These are phyloP conservation scores for Glaucopsyche alexis DNA, from an alignment of 2,888 invertebrate species.

Conservation along the genomic window DNA sequence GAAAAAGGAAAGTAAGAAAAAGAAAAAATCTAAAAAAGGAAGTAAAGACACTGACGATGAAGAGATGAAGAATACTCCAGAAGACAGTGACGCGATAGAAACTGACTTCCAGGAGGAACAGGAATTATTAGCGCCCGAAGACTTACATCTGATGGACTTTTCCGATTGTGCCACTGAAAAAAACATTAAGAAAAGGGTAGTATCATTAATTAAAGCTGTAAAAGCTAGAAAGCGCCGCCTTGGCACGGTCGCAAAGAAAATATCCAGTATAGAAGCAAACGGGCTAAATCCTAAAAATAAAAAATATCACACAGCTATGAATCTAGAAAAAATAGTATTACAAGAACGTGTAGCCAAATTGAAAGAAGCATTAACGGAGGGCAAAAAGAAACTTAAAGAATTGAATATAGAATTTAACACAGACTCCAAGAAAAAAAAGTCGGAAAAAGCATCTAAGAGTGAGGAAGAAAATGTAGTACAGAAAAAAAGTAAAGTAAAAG, in stretches of 20 bases:
- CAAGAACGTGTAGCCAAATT: constrained; percentile 53
- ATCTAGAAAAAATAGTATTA: constrained; percentile 53
- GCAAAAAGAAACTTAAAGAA: constrained; percentile 50
- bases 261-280: constrained; percentile 57
- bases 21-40: constrained; percentile 33
- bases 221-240: constrained; percentile 50
- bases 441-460: constrained; percentile 34
- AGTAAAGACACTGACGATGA: constrained; percentile 34
- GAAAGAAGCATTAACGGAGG: constrained; percentile 48
- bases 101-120: constrained; percentile 58
- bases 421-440: constrained; percentile 43
- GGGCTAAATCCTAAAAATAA: constrained; percentile 59
- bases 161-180: constrained; percentile 55
- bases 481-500: constrained; percentile 40
- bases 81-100: constrained; percentile 65
- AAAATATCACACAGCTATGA: constrained; percentile 63
- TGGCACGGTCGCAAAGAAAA: constrained; percentile 53
- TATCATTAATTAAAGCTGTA: constrained; percentile 53
- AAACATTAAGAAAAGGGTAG: constrained; percentile 55
- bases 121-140: constrained; percentile 54
- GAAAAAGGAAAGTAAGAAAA: constrained; percentile 35
- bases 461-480: background rate
- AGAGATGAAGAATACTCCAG: constrained; percentile 41
- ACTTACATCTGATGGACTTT: constrained; percentile 56
- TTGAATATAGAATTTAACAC: constrained; percentile 41